A percentile compares a stretch with the other conserved stretches of the same genome.
Evolutionary conservation across 2,113 vertebrate genomes (phyloP).

Genomic region (Pteropus alecto): DNA sequence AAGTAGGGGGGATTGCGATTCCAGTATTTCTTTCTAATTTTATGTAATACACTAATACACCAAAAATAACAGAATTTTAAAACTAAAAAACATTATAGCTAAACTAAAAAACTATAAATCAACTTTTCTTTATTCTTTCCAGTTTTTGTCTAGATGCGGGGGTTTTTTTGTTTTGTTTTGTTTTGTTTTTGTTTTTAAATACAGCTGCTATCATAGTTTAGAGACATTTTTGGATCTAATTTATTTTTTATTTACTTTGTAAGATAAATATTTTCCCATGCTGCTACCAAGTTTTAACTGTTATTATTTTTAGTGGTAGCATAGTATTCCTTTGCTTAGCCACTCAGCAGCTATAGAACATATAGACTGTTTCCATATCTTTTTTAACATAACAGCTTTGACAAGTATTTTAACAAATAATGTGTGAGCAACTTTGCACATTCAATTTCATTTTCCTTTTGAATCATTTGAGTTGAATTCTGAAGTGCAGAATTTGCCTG

Average conservation of each 20-base stretch:
- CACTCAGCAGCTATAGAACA: neutral
- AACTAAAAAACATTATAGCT: neutral
- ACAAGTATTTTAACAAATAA: conserved; percentile 15
- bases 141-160: neutral
- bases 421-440: neutral
- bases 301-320: neutral
- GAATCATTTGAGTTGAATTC: neutral
- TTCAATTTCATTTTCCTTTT: neutral
- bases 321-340: neutral
- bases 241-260: conserved; percentile 21
- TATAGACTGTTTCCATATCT: neutral
- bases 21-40: neutral
- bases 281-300: neutral
- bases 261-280: neutral
- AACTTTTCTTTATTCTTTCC: neutral
- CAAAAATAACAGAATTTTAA: neutral
- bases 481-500: neutral
- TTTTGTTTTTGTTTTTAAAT: neutral
- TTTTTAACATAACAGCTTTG: neutral
- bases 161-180: neutral
- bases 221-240: neutral
- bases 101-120: neutral
- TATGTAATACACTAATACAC: neutral
- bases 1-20: neutral
- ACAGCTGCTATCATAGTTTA: neutral